Conservation (phyloP, 2,113 vertebrate genomes). For the Deroptyus accipitrinus region DNA sequence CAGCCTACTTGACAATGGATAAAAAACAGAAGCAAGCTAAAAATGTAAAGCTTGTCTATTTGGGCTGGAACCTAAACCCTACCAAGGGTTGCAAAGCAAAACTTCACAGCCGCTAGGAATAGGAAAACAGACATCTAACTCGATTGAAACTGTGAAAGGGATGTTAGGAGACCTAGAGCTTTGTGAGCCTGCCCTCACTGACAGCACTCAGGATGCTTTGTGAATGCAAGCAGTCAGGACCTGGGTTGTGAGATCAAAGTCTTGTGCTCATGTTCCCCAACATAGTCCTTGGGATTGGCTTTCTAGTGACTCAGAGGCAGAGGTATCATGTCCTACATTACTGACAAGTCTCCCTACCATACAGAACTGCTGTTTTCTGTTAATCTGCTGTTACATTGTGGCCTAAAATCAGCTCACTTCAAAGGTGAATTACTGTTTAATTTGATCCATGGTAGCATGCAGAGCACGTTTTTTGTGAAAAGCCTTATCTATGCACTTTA, state of each 20-base stretch:
- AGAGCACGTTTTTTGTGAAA: not conserved
- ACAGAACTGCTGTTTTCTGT: not conserved
- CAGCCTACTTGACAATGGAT: not conserved
- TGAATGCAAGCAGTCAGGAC: not conserved
- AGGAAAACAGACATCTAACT: not conserved
- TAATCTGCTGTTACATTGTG: not conserved
- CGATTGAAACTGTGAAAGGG: not conserved
- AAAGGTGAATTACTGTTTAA: not conserved
- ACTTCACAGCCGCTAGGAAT: not conserved
- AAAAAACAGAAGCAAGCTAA: not conserved
- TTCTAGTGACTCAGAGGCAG: not conserved
- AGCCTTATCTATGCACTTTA: not conserved
- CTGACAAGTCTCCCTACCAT: not conserved
- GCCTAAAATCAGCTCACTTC: not conserved
- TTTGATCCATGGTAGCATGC: not conserved
- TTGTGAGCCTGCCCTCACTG: not conserved
- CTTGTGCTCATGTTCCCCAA: not conserved
- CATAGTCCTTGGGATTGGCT: not conserved
- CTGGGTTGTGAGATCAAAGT: not conserved
- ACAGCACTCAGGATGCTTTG: not conserved
- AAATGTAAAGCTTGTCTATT: not conserved
- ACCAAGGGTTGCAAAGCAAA: not conserved
- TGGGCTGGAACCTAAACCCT: not conserved
- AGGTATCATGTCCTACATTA: accelerated
- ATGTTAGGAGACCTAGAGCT: not conserved